Conservation (phyloP, 2,113 vertebrate genomes). For the Poeciliopsis prolifica region DNA sequence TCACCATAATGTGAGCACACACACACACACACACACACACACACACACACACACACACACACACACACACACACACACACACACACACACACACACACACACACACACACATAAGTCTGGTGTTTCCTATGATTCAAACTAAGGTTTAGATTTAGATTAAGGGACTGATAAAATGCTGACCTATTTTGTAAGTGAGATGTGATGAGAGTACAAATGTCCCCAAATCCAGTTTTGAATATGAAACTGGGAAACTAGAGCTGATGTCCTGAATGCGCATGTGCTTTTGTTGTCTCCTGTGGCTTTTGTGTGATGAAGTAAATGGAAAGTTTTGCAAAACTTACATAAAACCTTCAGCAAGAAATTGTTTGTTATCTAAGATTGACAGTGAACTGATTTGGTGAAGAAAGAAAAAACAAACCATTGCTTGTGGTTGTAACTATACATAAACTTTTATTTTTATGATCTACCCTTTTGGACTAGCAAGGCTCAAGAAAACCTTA, state of each 20-base stretch:
- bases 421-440: not conserved
- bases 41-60: too few species aligned
- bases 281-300: conserved; percentile 18
- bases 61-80: too few species aligned
- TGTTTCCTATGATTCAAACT: conserved; percentile 30
- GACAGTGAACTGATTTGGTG: not conserved
- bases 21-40: conserved; percentile 20
- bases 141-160: conserved; percentile 29
- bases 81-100: too few species aligned
- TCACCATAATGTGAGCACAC: conserved; percentile 4
- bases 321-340: conserved; percentile 33
- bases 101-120: not conserved
- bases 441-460: not conserved
- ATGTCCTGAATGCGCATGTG: not conserved
- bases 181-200: not conserved
- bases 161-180: conserved; percentile 2
- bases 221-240: not conserved
- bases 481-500: too few species aligned
- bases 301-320: conserved; percentile 20
- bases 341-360: conserved; percentile 7
- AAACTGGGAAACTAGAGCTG: not conserved
- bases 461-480: not conserved
- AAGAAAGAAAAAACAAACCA: not conserved
- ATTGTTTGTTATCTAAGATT: conserved; percentile 1
- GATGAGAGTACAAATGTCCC: conserved; percentile 1